These are phyloP conservation scores for Mechanitis mazaeus DNA, from an alignment of 2,888 invertebrate genomes.

Conservation along the genomic window DNA sequence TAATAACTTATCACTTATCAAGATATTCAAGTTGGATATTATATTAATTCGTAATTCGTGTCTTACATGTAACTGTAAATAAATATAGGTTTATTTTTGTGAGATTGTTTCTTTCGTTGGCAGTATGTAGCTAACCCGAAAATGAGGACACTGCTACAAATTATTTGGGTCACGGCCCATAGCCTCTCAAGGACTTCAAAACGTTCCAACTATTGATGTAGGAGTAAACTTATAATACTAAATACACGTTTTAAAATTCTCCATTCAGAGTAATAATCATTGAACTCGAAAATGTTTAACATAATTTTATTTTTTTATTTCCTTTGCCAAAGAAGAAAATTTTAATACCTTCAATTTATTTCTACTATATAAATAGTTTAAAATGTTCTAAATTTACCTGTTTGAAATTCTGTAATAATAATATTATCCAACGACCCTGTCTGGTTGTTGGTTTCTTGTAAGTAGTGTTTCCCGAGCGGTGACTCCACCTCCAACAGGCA, in stretches of 20 bases:
- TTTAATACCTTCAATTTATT: too few relatives aligned
- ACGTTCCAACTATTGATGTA: not conserved
- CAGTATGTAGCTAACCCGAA: not conserved
- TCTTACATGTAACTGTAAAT: too few relatives aligned
- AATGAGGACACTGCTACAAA: not conserved
- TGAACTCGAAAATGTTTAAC: too few relatives aligned
- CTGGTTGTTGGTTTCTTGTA: constrained; percentile 38
- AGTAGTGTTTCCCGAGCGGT: constrained; percentile 36
- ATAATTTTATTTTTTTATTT: too few relatives aligned
- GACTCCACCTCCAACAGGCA: constrained; percentile 40
- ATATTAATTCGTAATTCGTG: too few relatives aligned
- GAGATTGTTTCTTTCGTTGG: not conserved
- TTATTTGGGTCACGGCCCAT: constrained; percentile 6
- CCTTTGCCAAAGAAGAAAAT: too few relatives aligned
- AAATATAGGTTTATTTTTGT: too few relatives aligned
- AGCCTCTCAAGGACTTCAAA: not conserved
- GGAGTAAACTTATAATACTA: not conserved
- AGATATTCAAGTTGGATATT: too few relatives aligned
- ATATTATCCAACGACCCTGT: constrained; percentile 40
- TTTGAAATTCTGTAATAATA: constrained; percentile 23
- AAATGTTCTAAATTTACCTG: not conserved
- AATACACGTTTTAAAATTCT: too few relatives aligned
- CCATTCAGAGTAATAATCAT: too few relatives aligned
- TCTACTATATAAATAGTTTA: too few relatives aligned
- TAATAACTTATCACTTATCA: too few relatives aligned